These are phyloP conservation scores for Tenualosa thibaudeaui DNA, from an alignment of 2,797 vertebrate genomes.

Conservation along the genomic window DNA sequence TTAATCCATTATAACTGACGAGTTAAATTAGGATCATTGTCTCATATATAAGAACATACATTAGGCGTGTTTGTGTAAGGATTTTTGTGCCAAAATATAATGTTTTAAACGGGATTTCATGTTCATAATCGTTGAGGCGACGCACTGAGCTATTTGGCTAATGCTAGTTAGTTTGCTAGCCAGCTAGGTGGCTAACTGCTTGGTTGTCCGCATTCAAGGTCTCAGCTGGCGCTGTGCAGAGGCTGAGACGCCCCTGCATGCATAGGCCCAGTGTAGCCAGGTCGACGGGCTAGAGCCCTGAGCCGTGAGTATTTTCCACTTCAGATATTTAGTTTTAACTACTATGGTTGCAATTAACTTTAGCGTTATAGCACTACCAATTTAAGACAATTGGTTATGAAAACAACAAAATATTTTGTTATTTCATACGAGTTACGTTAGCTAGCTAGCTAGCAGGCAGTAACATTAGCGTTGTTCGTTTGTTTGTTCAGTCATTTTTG, in stretches of 20 bases:
- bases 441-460: background rate
- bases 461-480: background rate
- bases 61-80: background rate
- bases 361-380: constrained; percentile 21
- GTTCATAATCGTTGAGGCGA: constrained; percentile 22
- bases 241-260: constrained; percentile 54
- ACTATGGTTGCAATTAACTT: background rate
- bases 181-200: constrained; percentile 52
- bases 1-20: too few species aligned
- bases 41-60: rapidly evolving
- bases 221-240: constrained; percentile 36
- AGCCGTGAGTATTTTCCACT: constrained; percentile 63
- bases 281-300: constrained; percentile 53
- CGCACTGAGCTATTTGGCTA: constrained; percentile 30
- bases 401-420: background rate
- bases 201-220: constrained; percentile 38
- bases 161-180: constrained; percentile 41
- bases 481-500: background rate
- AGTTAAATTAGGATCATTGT: background rate
- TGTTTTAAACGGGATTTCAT: constrained; percentile 31
- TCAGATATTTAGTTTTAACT: background rate
- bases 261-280: constrained; percentile 38
- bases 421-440: background rate
- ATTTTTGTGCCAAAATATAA: background rate
- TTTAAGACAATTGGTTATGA: constrained; percentile 35